Conservation (phyloP, 1,140 invertebrate species). For the Teleogryllus occipitalis region DNA sequence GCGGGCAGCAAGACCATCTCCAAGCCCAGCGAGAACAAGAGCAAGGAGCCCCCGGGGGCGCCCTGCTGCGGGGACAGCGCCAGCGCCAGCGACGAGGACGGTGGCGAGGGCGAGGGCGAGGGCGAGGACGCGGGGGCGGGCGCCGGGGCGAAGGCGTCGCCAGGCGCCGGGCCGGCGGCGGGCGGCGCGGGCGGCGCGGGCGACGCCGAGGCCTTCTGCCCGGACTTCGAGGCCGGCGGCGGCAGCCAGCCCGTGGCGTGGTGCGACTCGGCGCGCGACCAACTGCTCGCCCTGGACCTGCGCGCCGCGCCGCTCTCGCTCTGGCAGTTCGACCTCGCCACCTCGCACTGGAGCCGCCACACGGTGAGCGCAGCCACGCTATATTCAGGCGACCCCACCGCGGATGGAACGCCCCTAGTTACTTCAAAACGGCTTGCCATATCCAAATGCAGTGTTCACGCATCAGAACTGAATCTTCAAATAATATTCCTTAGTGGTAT, state of each 20-base stretch:
- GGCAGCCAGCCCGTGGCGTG: constrained; percentile 16
- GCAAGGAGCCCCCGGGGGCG: not conserved
- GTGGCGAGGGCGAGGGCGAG: not conserved
- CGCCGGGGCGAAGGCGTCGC: not conserved
- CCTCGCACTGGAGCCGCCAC: constrained; percentile 12
- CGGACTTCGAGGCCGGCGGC: constrained; percentile 8
- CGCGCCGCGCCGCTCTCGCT: not conserved
- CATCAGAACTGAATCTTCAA: too few relatives aligned
- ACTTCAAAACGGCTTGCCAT: too few relatives aligned
- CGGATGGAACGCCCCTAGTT: too few relatives aligned
- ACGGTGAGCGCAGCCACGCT: not conserved
- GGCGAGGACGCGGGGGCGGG: not conserved
- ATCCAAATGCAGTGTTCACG: too few relatives aligned
- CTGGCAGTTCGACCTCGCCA: constrained; percentile 16
- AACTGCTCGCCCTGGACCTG: constrained; percentile 13
- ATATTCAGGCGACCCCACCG: not conserved
- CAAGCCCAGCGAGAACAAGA: not conserved
- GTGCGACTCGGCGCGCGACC: constrained; percentile 14
- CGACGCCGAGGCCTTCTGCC: constrained; percentile 14
- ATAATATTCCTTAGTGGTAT: too few relatives aligned
- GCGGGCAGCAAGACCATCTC: not conserved
- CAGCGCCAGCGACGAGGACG: not conserved
- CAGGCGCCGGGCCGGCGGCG: not conserved
- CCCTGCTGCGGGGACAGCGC: not conserved
- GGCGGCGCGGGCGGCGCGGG: not conserved